Base-by-base conservation (phyloP, 1,140 invertebrate species). In the Drosophila novamexicana region DNA sequence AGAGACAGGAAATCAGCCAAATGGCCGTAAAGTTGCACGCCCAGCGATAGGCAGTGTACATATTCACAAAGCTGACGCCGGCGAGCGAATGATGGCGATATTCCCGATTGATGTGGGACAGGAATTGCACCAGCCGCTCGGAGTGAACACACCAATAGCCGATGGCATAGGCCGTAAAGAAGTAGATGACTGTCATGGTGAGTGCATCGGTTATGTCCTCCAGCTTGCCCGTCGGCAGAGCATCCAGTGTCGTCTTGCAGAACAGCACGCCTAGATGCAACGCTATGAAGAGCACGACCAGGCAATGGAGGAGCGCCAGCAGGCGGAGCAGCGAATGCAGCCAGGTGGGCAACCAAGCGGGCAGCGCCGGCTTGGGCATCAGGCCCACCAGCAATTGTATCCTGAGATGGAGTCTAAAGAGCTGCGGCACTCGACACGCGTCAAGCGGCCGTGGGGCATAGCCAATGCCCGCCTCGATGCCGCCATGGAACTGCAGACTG, bases 31-130 rank as follows among this genome's bases (percentile, higher is more conserved):
- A 73, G 16, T 40, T 76, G 0, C 72, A 36, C 5, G 81, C 62
- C 47, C 54, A 63, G 1, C 54, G 37, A 34, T 67, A 81, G 10
- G 79, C 52, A 0, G 42, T 37, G 8, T 79, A 16, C 39, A 52
- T 57, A 37, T 77, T 90, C 8, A 92, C 91, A 57, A 91, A 92
- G 16, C 77, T 81, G 6, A 89, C 75, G 12, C 91, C 91, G 9
- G 88, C 84, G 32, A 91, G 71, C 0, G 91, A 92, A 58, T 91
- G 91, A 69, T 92, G 90, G 1, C 90, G 88, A 70, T 92, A 90
- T 7, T 77, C 47, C 2, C 53, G 37, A 47, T 83, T 89, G 53
- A 92, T 86, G 10, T 59, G n/a, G 9, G 75, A 40, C 9, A 91
- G 39, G 37, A 75, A 86, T 3, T 6, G 29, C 8, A 58, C 8